phyloP scores from a whole-genome alignment of 2,113 vertebrate species.

The Ivindomyrus marchei region DNA sequence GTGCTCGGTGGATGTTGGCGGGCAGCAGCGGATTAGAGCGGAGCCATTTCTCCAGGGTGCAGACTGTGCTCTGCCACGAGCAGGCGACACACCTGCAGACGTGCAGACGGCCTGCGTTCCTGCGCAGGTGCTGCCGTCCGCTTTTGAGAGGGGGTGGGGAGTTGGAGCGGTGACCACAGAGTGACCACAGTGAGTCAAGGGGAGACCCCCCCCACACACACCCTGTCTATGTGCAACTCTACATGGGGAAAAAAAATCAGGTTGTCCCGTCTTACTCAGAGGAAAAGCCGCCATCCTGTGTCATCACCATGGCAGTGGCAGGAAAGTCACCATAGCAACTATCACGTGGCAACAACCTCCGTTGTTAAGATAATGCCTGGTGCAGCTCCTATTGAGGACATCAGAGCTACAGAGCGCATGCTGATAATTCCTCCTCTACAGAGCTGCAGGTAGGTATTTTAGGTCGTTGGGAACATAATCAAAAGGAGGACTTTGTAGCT shows the following conservation, averaged over 20 bases:
- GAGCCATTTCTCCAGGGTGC: background rate
- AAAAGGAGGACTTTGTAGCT: background rate
- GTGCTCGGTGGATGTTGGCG: background rate
- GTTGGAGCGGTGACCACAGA: background rate
- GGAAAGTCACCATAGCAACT: constrained; percentile 30
- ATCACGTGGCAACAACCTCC: background rate
- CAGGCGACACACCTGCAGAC: background rate
- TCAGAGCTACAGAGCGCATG: background rate
- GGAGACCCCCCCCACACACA: background rate
- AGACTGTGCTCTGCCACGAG: background rate
- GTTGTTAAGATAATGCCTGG: constrained; percentile 15
- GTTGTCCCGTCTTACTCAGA: background rate
- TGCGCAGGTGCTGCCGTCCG: background rate
- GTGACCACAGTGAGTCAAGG: background rate
- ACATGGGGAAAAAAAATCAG: constrained; percentile 7
- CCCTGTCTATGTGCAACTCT: background rate
- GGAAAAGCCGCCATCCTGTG: constrained; percentile 17
- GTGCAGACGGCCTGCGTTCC: background rate
- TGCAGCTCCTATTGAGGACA: background rate
- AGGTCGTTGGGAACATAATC: background rate
- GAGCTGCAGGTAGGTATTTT: background rate
- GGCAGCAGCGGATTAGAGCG: background rate
- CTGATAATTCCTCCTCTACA: background rate
- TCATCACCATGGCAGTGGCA: constrained; percentile 36
- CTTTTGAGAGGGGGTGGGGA: background rate